phyloP scores from a whole-genome alignment of 2,888 invertebrate species.

The Scaptomyza caliginosa region DNA sequence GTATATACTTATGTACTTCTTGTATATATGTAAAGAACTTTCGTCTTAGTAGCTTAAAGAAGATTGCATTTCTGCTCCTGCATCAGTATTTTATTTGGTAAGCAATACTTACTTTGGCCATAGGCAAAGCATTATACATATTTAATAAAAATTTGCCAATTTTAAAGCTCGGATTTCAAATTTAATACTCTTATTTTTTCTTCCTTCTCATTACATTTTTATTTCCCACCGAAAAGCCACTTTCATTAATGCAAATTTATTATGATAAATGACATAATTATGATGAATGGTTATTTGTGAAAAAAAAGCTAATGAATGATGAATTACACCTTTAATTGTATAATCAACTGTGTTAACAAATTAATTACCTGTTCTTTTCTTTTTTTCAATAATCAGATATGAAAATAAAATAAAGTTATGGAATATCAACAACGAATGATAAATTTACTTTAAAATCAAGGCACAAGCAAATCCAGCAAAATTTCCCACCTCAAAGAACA shows the following conservation, averaged over 20 bases:
- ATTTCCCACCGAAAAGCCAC: constrained; percentile 1
- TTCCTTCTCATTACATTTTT: neutral
- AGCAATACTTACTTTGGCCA: no score
- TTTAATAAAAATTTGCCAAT: no score
- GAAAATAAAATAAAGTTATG: neutral
- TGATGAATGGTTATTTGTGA: constrained; percentile 36
- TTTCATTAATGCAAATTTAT: constrained; percentile 25
- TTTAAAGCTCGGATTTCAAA: no score
- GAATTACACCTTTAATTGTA: constrained; percentile 25
- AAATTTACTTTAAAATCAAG: neutral
- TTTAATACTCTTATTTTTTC: no score
- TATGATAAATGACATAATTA: constrained; percentile 33
- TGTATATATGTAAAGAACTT: neutral
- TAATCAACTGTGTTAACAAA: constrained; percentile 17
- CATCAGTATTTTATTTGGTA: no score
- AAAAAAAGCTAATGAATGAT: constrained; percentile 31
- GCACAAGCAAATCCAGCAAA: constrained; percentile 27
- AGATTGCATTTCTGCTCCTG: neutral
- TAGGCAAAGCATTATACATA: no score
- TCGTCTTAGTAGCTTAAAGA: neutral
- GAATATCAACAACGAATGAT: neutral
- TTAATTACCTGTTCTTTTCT: constrained; percentile 2
- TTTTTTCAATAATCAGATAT: neutral
- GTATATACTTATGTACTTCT: neutral
- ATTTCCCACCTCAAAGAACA: constrained; percentile 37